Evolutionary conservation across 2,888 invertebrate species (phyloP).

Genomic region (Villa cingulata): DNA sequence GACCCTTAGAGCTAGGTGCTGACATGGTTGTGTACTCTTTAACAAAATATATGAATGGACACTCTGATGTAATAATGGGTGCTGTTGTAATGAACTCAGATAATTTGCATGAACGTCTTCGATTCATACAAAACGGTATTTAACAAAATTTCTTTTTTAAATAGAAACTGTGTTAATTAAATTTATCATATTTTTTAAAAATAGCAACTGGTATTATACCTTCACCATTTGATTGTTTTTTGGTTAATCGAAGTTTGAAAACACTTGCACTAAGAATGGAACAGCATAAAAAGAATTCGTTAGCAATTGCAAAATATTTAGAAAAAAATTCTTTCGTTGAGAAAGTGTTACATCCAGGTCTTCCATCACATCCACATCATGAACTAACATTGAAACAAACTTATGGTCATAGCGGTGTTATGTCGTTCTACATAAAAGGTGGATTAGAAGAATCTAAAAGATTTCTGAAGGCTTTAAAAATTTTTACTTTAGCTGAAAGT

Average conservation of each 20-base stretch:
- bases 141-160: conserved; percentile 1
- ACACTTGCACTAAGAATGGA: conserved; percentile 87
- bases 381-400: conserved; percentile 65
- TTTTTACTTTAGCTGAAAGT: conserved; percentile 84
- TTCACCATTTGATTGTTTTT: conserved; percentile 90
- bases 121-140: conserved; percentile 78
- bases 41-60: conserved; percentile 98
- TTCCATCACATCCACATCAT: conserved; percentile 78
- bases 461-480: conserved; percentile 60
- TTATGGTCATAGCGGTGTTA: conserved; percentile 81
- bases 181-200: too few relatives aligned
- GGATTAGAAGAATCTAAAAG: conserved; percentile 54
- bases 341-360: conserved; percentile 73
- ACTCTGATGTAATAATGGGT: conserved; percentile 96
- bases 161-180: not conserved
- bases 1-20: conserved; percentile 79
- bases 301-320: conserved; percentile 67
- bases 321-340: conserved; percentile 65
- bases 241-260: conserved; percentile 86
- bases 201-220: conserved; percentile 65
- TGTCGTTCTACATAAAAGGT: conserved; percentile 78
- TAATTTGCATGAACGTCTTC: conserved; percentile 53
- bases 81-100: conserved; percentile 63
- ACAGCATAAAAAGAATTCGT: conserved; percentile 65
- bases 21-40: conserved; percentile 85